These are phyloP conservation scores for Leptobrachium leishanense DNA, from an alignment of 2,113 vertebrate genomes.

Conservation along the genomic window DNA sequence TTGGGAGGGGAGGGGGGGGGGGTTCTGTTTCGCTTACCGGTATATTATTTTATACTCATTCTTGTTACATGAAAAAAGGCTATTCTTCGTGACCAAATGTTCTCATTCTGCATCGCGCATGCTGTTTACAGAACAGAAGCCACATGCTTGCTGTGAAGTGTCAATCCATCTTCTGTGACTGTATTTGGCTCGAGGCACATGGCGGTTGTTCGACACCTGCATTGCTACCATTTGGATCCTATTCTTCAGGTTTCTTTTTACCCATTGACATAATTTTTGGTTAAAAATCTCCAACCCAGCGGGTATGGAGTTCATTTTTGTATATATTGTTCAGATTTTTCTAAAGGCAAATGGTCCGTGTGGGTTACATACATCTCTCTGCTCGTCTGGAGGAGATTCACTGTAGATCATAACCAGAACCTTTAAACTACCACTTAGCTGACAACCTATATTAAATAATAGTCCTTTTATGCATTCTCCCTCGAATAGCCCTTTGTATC, in stretches of 20 bases:
- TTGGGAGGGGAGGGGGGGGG: too few relatives aligned
- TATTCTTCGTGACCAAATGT: constrained; percentile 54
- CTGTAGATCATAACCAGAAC: too few relatives aligned
- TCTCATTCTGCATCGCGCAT: constrained; percentile 37
- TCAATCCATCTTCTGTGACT: background rate
- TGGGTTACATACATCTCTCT: too few relatives aligned
- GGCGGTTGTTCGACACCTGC: background rate
- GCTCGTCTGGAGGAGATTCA: too few relatives aligned
- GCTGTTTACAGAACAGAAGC: constrained; percentile 6
- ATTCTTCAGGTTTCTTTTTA: background rate
- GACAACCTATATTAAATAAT: too few relatives aligned
- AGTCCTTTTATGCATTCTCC: too few relatives aligned
- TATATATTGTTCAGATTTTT: too few relatives aligned
- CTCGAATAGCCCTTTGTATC: too few relatives aligned
- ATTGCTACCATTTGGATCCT: too few relatives aligned
- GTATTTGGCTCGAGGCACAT: background rate
- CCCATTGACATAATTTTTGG: background rate
- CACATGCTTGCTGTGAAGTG: background rate
- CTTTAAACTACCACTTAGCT: too few relatives aligned
- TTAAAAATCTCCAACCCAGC: background rate
- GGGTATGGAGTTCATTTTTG: background rate
- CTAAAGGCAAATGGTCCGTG: too few relatives aligned
- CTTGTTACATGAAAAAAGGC: constrained; percentile 53
- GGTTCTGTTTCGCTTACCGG: too few relatives aligned
- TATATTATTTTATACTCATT: constrained; percentile 3